Percentiles rank a stretch among this genome's conserved stretches.
phyloP scores from a whole-genome alignment of 1,140 invertebrate species.

The Drosophila parabipectinata region DNA sequence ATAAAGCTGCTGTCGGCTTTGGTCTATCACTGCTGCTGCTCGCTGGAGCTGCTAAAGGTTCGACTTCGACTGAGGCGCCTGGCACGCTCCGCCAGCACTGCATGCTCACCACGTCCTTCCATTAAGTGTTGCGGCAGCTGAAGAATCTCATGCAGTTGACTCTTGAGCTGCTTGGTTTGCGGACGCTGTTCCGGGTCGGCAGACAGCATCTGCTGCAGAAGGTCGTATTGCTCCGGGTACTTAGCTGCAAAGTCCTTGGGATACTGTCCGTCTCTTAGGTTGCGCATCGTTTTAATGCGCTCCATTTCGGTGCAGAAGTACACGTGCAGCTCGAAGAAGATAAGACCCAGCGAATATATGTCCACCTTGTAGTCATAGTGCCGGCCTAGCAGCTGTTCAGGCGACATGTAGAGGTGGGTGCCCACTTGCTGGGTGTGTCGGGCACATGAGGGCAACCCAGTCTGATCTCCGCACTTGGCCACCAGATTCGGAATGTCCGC shows the following conservation, averaged over 20 bases:
- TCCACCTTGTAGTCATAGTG: constrained; percentile 97
- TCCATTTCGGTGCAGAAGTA: constrained; percentile 97
- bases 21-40: constrained; percentile 23
- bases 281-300: constrained; percentile 87
- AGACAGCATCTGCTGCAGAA: constrained; percentile 91
- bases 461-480: constrained; percentile 69
- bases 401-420: constrained; percentile 98
- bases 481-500: constrained; percentile 86
- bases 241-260: constrained; percentile 88
- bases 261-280: constrained; percentile 88
- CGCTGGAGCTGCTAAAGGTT: constrained; percentile 74
- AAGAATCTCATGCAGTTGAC: constrained; percentile 66
- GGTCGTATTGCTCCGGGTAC: constrained; percentile 87
- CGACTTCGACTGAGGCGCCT: constrained; percentile 72
- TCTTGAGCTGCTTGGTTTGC: constrained; percentile 89
- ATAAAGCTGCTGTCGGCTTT: constrained; percentile 13
- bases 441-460: constrained; percentile 57
- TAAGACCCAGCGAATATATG: constrained; percentile 97
- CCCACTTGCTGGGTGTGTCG: constrained; percentile 87
- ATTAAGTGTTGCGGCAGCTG: constrained; percentile 56
- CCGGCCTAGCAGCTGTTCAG: constrained; percentile 93
- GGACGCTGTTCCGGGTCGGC: constrained; percentile 89
- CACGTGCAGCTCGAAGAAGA: constrained; percentile 95
- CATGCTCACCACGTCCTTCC: constrained; percentile 65
- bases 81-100: constrained; percentile 58